Evolutionary conservation across 2,113 vertebrate species (phyloP), one percentile per base, ranked within the genome.

Genomic region (Eurypyga helias): DNA sequence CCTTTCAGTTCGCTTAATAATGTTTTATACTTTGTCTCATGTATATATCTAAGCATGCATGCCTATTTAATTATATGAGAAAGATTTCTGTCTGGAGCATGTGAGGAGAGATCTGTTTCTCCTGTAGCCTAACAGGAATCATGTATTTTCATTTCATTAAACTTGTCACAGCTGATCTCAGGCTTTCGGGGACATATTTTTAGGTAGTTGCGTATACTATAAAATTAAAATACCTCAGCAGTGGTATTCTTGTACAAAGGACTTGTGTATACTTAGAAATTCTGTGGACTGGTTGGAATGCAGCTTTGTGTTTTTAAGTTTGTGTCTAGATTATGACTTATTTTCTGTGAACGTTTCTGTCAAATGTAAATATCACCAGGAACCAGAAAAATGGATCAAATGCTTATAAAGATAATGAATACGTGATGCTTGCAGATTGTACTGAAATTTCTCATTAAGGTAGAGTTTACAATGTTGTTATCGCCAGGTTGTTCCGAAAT

Each of bases 401-500:
- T 58, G 62, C 89, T 96, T 93, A 19, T 95, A 66, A 83, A 65
- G 55, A 31, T 93, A 66, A 95, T 95, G 97, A 90, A 94, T 93
- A 76, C 10, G 55, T n/a, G 36, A 94, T 93, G 58, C 43, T 43
- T 55, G n/a, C 94, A 96, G 76, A 70, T 48, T 34, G 19, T 70
- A 54, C 64, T 87, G 76, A 78, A 93, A 85, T 65, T 91, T 81
- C 61, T 96, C 65, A 75, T 10, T 69, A 58, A 91, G 61, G 55
- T 48, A 70, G 49, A 90, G 55, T 83, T 94, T 76, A 79, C 13
- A 66, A 17, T 71, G 9, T 14, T 41, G 41, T 83, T 64, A 87
- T 82, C 61, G 7, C 76, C 81, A 78, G 79, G 57, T 52, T 89
- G 76, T 93, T 73, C 83, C 92, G 94, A 93, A 97, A 78, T 92